Evolutionary conservation across 2,113 vertebrate species (phyloP).

Genomic region (Psilopogon haemacephalus): DNA sequence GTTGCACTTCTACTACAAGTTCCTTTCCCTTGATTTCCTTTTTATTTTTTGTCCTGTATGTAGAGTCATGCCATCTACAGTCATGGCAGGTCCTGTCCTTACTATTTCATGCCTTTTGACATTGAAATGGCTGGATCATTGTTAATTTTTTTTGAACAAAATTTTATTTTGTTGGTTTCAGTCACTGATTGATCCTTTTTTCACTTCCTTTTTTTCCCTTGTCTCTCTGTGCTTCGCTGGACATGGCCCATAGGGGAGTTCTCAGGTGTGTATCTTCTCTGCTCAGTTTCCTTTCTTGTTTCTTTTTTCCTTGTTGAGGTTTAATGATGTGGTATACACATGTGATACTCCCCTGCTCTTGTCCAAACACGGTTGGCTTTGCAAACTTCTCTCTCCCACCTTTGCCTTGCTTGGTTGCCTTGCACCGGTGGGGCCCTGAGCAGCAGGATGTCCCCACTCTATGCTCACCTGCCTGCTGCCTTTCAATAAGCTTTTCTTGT

Average conservation of each 20-base stretch:
- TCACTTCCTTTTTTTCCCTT: conserved; percentile 72
- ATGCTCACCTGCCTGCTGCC: conserved; percentile 6
- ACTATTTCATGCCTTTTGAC: conserved; percentile 67
- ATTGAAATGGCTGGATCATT: conserved; percentile 69
- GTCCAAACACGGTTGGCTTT: conserved; percentile 55
- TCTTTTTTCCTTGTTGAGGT: conserved; percentile 21
- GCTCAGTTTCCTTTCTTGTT: conserved; percentile 71
- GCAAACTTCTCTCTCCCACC: conserved; percentile 30
- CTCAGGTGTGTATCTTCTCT: conserved; percentile 95
- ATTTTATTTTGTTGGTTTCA: conserved; percentile 73
- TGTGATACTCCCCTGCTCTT: conserved; percentile 71
- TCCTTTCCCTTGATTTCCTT: not conserved
- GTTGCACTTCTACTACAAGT: not conserved
- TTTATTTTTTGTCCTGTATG: conserved; percentile 20
- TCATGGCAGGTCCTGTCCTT: conserved; percentile 58
- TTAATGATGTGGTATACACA: conserved; percentile 30
- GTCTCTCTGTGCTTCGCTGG: conserved; percentile 85
- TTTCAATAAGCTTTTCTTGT: not conserved
- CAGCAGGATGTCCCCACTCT: not conserved
- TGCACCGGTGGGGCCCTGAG: not conserved
- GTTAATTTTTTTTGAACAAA: conserved; percentile 63
- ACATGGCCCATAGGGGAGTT: conserved; percentile 93
- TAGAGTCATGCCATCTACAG: conserved; percentile 52
- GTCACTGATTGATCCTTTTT: conserved; percentile 85
- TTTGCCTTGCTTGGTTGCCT: conserved; percentile 13